Conservation (phyloP, 2,113 vertebrate genomes). For the Marmota monax region DNA sequence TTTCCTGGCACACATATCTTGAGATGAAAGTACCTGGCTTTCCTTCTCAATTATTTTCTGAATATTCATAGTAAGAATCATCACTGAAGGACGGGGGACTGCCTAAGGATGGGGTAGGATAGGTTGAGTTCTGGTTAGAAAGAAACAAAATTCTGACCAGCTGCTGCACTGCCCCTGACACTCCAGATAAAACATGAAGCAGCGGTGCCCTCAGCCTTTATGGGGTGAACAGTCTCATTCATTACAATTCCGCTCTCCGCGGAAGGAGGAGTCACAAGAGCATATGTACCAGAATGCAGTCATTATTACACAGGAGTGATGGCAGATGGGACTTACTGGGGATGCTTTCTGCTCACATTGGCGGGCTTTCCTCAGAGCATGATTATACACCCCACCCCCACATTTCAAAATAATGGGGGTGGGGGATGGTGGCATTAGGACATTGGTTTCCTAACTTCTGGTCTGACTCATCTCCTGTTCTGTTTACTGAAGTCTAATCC, state of each 20-base stretch:
- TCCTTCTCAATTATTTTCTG: not conserved
- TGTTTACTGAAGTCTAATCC: not conserved
- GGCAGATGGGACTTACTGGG: not conserved
- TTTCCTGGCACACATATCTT: not conserved
- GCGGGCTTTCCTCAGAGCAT: not conserved
- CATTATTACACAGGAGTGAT: too few relatives aligned
- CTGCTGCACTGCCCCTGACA: too few relatives aligned
- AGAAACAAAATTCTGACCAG: not conserved
- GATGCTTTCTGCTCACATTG: not conserved
- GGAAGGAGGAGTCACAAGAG: not conserved
- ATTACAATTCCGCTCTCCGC: not conserved
- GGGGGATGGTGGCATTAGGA: too few relatives aligned
- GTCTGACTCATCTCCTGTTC: not conserved
- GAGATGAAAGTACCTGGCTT: not conserved
- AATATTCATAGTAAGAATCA: not conserved
- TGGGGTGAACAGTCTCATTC: not conserved
- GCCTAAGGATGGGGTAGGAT: not conserved
- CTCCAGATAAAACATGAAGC: not conserved
- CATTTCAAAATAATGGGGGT: not conserved
- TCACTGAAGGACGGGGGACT: not conserved
- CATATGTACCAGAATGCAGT: accelerated
- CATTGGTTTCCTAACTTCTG: not conserved
- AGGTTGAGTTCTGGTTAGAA: not conserved
- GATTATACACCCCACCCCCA: not conserved
- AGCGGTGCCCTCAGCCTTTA: not conserved